Evolutionary conservation across 1,140 invertebrate genomes (phyloP), one percentile per base, ranked within the genome.

Genomic region (Cephus cinctus): DNA sequence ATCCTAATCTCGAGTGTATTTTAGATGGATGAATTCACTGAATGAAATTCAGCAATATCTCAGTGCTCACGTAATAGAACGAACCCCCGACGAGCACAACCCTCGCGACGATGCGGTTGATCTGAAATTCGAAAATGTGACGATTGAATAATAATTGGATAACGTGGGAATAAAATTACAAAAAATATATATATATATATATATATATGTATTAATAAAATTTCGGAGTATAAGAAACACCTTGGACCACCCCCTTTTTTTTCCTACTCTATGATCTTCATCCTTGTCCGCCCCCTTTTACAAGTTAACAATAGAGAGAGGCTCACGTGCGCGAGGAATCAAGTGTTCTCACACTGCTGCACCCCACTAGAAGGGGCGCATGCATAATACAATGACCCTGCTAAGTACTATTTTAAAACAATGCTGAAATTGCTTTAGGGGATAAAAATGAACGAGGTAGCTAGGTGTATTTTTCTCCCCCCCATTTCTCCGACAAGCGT

Each of bases 371-470:
- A 63, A 68, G 66, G 68, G 63, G 71, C 67, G 67, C 73, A 77
- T 77, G 75, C 75, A 77, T 77, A 77, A 77, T 77, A 77, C 73
- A 77, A 77, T 77, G 73, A 77, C 73, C 75, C 71, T 71, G 73
- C 71, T 77, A 77, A 77, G 75, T 77, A 77, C 75, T 76, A 77
- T 77, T 77, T 77, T 76, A 77, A 77, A 77, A 77, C 75, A 77
- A 77, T 77, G 73, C 72, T 76, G 73, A 77, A 77, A 77, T 77
- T 77, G 75, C 75, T 77, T 77, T 76, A 77, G 75, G 75, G 75
- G 72, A 76, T 77, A 76, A 77, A 76, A 76, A 77, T 77, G 75
- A 77, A 77, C 71, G 72, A 75, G 71, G 69, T 71, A 71, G 73
- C 63, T 75, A 73, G 72, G 71, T 75, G 67, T 76, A 75, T 72